Evolutionary conservation across 2,797 vertebrate genomes (phyloP).

Genomic region (Arctocebus calabarensis): DNA sequence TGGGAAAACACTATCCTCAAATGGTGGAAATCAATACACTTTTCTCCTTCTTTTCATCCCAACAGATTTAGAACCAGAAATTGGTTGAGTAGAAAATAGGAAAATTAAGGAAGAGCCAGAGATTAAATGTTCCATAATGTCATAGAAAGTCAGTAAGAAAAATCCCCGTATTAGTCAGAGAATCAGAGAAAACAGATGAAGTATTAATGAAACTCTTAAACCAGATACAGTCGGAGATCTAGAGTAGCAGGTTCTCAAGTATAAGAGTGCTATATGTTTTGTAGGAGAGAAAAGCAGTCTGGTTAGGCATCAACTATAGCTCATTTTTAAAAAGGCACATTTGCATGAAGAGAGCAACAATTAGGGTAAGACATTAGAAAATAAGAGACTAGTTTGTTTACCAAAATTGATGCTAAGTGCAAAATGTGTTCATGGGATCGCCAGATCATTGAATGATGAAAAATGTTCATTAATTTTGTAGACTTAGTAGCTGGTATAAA

Average conservation of each 20-base stretch:
- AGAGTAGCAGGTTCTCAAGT: not conserved
- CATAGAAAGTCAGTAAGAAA: not conserved
- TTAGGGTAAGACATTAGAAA: not conserved
- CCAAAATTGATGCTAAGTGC: constrained; percentile 9
- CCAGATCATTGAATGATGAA: not conserved
- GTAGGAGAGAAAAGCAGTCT: not conserved
- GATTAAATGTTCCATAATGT: not conserved
- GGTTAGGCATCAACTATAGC: not conserved
- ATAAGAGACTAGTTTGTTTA: not conserved
- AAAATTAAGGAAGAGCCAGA: not conserved
- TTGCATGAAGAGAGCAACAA: not conserved
- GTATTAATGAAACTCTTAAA: not conserved
- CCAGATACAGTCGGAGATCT: not conserved
- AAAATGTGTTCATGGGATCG: not conserved
- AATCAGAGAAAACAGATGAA: not conserved
- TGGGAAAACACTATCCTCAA: not conserved
- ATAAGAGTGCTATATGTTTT: not conserved
- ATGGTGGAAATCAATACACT: not conserved
- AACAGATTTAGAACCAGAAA: not conserved
- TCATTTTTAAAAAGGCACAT: not conserved
- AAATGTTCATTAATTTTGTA: not conserved
- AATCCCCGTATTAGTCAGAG: not conserved
- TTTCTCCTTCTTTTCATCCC: not conserved
- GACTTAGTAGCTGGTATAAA: not conserved
- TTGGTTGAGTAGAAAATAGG: not conserved